Base-by-base conservation (phyloP, 2,113 vertebrate genomes). In the Tragelaphus buxtoni region DNA sequence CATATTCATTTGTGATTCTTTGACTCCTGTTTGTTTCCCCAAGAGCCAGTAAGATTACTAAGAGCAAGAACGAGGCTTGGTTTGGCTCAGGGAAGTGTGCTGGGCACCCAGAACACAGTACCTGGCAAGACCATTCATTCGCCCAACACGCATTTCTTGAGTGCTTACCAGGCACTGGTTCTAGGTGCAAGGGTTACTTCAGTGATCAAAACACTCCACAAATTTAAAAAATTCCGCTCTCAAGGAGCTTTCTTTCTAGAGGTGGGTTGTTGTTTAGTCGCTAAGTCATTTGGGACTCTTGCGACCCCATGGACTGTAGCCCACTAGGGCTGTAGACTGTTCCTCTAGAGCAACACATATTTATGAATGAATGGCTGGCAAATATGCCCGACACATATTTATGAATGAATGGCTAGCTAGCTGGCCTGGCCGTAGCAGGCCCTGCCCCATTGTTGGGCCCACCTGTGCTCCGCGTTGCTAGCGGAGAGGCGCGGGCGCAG, bases 391-490 rank as follows among this genome's bases (percentile, higher is more conserved):
- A 35, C 72, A 60, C 17, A 30, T 47, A 72, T 30, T 20, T 61
- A 26, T 22, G 81, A 56, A 14, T 39, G 49, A 45, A 12, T 30
- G 90, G 51, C 35, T 5, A 9, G 8, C 26, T 12, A 51, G 53
- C n/a, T 7, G 72, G 47, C 45, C 63, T 4, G 35, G 90, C 7
- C 47, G 30, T 28, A 49, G 16, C 12, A 11, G 45, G 56, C 47
- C 65, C 28, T 18, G 2, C 4, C 7, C 42, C 32, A 55, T n/a
- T 3, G 22, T 4, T 14, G 9, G 4, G 42, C 98, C 1, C 2
- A 99, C 99, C 98, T 99, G 98, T 97, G 95, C 74, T 98, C 98
- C 0, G 96, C 12, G 0, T 95, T 51, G 0, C 98, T 13, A 0
- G 94, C 24, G 3, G 96, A 84, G 49, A 98, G 96, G 53, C 97